These are phyloP conservation scores for Xiphias gladius DNA, from an alignment of 2,113 vertebrate species.

Conservation along the genomic window DNA sequence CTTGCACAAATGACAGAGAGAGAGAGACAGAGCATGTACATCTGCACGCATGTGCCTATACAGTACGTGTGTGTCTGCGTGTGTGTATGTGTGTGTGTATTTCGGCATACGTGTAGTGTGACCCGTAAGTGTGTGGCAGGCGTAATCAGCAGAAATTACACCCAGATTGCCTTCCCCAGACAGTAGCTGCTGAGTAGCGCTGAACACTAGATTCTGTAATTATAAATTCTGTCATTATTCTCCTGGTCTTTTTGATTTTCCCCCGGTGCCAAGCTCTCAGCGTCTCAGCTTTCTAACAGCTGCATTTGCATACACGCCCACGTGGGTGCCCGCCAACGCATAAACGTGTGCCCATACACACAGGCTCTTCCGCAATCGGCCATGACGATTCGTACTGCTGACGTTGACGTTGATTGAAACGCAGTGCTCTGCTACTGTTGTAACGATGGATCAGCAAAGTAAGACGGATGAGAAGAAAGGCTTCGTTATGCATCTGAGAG, in stretches of 20 bases:
- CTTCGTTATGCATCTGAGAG: conserved; percentile 63
- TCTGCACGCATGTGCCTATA: conserved; percentile 8
- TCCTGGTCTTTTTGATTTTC: conserved; percentile 61
- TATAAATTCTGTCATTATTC: conserved; percentile 83
- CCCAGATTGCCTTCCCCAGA: conserved; percentile 70
- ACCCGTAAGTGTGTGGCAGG: conserved; percentile 52
- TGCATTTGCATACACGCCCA: conserved; percentile 67
- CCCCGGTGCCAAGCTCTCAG: conserved; percentile 38
- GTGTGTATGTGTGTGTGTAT: conserved; percentile 12
- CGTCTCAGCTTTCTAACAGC: conserved; percentile 59
- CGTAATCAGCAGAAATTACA: conserved; percentile 79
- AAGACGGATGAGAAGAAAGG: conserved; percentile 51
- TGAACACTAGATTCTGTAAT: conserved; percentile 77
- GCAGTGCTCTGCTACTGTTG: conserved; percentile 54
- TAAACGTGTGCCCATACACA: conserved; percentile 3
- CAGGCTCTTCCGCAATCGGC: conserved; percentile 52
- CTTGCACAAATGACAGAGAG: conserved; percentile 9
- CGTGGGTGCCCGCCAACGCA: conserved; percentile 38
- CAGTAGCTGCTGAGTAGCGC: conserved; percentile 67
- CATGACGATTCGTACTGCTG: conserved; percentile 59
- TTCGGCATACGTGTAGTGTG: conserved; percentile 24
- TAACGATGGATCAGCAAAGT: conserved; percentile 71
- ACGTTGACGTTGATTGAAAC: conserved; percentile 72
- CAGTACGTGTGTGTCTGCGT: background rate
- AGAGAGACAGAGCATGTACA: background rate